phyloP scores from a whole-genome alignment of 2,888 invertebrate genomes.

The Rosalia funebris region DNA sequence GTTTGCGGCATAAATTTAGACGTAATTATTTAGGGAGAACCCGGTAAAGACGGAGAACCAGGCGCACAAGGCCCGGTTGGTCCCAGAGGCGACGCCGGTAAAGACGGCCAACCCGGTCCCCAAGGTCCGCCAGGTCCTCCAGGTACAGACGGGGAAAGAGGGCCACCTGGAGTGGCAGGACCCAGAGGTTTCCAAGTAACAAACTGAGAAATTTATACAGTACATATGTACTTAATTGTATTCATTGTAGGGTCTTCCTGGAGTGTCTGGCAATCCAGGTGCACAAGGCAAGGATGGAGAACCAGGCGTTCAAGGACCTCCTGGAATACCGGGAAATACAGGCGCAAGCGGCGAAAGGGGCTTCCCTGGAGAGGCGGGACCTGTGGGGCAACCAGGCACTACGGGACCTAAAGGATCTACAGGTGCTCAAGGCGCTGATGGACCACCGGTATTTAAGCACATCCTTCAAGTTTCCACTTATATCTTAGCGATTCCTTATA shows the following conservation, averaged over 20 bases:
- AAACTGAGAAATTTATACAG: slow-evolving; percentile 45
- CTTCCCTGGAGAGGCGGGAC: slow-evolving; percentile 80
- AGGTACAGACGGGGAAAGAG: slow-evolving; percentile 80
- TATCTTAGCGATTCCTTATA: slow-evolving; percentile 53
- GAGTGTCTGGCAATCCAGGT: slow-evolving; percentile 78
- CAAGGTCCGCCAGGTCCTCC: slow-evolving; percentile 78
- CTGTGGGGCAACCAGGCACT: slow-evolving; percentile 74
- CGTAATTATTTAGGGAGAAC: slow-evolving; percentile 71
- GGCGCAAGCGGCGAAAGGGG: slow-evolving; percentile 74
- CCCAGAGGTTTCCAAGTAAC: slow-evolving; percentile 84
- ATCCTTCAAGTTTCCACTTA: too few species aligned
- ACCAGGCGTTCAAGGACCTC: slow-evolving; percentile 74
- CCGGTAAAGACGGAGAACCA: slow-evolving; percentile 82
- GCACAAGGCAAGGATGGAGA: slow-evolving; percentile 85
- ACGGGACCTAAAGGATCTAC: slow-evolving; percentile 73
- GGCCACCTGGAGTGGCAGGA: slow-evolving; percentile 80
- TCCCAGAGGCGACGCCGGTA: slow-evolving; percentile 81
- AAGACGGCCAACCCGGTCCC: slow-evolving; percentile 79
- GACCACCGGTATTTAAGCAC: slow-evolving; percentile 72
- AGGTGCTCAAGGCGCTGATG: slow-evolving; percentile 76
- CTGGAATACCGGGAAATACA: slow-evolving; percentile 67
- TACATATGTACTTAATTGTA: background rate
- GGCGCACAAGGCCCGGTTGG: slow-evolving; percentile 81
- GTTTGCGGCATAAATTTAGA: too few species aligned
- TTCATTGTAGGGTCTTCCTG: slow-evolving; percentile 69